phyloP scores from a whole-genome alignment of 2,888 invertebrate genomes.

The Pherbina coryleti region DNA sequence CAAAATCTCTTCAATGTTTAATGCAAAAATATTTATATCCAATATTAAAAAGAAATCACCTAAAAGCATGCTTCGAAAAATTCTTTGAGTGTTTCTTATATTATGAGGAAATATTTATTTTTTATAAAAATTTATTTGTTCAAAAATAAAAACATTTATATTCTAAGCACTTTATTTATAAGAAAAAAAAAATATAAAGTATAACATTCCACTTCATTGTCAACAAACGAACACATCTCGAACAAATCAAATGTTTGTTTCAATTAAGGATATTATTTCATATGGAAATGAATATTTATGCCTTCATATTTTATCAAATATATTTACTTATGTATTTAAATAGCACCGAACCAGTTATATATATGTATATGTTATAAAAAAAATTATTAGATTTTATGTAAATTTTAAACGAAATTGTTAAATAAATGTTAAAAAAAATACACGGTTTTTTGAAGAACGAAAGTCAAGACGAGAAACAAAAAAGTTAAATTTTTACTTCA shows the following conservation, averaged over 20 bases:
- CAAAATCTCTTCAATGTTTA: slow-evolving; percentile 16
- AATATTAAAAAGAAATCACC: too few relatives aligned
- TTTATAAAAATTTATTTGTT: slow-evolving; percentile 21
- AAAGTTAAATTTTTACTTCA: too few relatives aligned
- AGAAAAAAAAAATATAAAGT: background rate
- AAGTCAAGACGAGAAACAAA: too few relatives aligned
- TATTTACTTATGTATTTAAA: slow-evolving; percentile 23
- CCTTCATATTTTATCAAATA: slow-evolving; percentile 42
- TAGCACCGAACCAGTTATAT: background rate
- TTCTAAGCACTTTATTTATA: slow-evolving; percentile 11
- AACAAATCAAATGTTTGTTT: slow-evolving; percentile 2
- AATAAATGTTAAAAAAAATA: slow-evolving; percentile 1
- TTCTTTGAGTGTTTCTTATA: too few relatives aligned
- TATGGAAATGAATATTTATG: background rate
- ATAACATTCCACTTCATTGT: background rate
- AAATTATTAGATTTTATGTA: slow-evolving; percentile 20
- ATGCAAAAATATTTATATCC: too few relatives aligned
- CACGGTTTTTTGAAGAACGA: too few relatives aligned
- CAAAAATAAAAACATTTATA: slow-evolving; percentile 12
- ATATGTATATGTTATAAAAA: background rate
- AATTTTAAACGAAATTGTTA: background rate
- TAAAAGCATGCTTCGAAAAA: too few relatives aligned
- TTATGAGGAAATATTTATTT: background rate
- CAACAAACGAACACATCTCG: slow-evolving; percentile 15
- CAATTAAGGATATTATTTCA: background rate